These are phyloP conservation scores for Thaumatotibia leucotreta DNA, from an alignment of 1,140 invertebrate species.

Conservation along the genomic window DNA sequence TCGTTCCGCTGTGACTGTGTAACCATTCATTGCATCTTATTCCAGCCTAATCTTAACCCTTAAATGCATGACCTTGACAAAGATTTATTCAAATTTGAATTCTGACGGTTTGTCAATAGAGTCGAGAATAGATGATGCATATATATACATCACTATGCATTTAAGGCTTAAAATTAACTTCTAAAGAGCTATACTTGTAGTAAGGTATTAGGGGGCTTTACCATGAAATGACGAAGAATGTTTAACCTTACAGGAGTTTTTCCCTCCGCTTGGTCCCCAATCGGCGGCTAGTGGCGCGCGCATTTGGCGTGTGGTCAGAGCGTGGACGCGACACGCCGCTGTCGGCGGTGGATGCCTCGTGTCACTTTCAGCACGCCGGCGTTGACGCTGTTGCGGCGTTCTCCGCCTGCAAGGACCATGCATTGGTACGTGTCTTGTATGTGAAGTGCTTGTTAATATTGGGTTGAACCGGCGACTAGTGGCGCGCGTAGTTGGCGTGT, in stretches of 20 bases:
- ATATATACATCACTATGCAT: too few relatives aligned
- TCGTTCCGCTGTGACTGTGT: too few relatives aligned
- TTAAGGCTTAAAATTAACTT: too few relatives aligned
- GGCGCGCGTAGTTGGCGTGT: conserved; percentile 61
- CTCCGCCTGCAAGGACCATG: conserved; percentile 67
- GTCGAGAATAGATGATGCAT: too few relatives aligned
- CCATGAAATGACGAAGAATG: not conserved
- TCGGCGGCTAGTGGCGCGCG: conserved; percentile 58
- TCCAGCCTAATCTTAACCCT: too few relatives aligned
- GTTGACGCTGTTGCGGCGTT: conserved; percentile 63
- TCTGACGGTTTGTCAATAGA: too few relatives aligned
- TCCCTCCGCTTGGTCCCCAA: conserved; percentile 67
- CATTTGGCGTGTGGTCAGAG: conserved; percentile 66
- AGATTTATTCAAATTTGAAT: too few relatives aligned
- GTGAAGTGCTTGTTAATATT: not conserved
- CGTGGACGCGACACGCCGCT: conserved; percentile 45
- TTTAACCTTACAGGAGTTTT: conserved; percentile 55
- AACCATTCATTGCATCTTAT: too few relatives aligned
- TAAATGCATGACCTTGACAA: too few relatives aligned
- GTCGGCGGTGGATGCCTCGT: conserved; percentile 51
- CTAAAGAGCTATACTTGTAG: too few relatives aligned
- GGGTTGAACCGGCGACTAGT: conserved; percentile 50
- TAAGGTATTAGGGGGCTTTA: too few relatives aligned
- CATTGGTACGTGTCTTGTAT: conserved; percentile 52
- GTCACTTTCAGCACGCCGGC: conserved; percentile 65